phyloP scores from a whole-genome alignment of 2,797 vertebrate species.

The Gorsachius magnificus region DNA sequence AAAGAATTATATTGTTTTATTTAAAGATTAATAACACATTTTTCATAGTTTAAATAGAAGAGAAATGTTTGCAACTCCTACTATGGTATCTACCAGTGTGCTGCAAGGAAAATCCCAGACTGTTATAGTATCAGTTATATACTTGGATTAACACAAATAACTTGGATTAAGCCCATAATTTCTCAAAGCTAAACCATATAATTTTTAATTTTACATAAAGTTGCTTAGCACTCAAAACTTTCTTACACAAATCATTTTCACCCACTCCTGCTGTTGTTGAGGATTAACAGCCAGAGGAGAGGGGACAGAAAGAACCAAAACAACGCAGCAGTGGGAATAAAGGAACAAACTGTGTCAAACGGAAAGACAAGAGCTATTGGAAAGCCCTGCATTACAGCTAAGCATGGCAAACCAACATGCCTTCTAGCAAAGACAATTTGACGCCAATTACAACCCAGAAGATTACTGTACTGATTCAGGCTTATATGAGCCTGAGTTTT shows the following conservation, averaged over 20 bases:
- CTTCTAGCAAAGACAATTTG: conserved; percentile 1
- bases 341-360: not conserved
- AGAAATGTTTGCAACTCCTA: not conserved
- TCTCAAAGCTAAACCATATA: not conserved
- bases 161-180: not conserved
- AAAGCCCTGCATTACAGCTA: not conserved
- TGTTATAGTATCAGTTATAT: not conserved
- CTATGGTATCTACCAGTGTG: not conserved
- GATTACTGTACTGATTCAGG: not conserved
- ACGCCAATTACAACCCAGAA: not conserved
- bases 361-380: not conserved
- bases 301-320: not conserved
- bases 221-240: not conserved
- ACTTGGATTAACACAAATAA: not conserved
- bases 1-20: not conserved
- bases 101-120: not conserved
- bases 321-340: rapidly evolving
- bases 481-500: not conserved
- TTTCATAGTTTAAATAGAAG: not conserved
- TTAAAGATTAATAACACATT: not conserved
- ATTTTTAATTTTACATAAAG: not conserved
- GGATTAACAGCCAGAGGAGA: not conserved
- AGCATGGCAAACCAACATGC: not conserved
- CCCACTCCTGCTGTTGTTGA: not conserved
- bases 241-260: not conserved